Evolutionary conservation across 1,140 invertebrate species (phyloP).

Genomic region (Hypsibius dujardini): DNA sequence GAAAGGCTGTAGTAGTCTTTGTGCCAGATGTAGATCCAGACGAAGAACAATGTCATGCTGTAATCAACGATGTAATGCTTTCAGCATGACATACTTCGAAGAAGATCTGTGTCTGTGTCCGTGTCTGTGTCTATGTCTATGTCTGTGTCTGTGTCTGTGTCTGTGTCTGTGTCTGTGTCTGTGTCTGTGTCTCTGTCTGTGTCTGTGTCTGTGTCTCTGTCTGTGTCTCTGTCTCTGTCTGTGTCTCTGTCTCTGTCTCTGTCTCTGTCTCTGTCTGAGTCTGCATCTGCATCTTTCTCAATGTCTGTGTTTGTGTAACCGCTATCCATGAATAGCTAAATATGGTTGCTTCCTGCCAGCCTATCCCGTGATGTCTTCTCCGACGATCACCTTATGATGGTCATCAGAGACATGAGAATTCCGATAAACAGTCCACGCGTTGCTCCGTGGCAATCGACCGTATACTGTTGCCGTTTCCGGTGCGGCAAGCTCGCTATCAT

Average conservation of each 20-base stretch:
- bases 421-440: not conserved
- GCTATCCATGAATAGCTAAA: not conserved
- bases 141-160: too few species aligned
- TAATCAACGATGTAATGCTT: conserved; percentile 41
- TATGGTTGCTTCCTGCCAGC: not conserved
- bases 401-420: not conserved
- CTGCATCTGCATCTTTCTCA: too few species aligned
- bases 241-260: too few species aligned
- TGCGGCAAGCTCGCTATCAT: not conserved
- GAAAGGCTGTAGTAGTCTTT: conserved; percentile 61
- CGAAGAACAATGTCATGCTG: conserved; percentile 80
- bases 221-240: too few species aligned
- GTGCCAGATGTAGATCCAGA: conserved; percentile 61
- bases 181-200: too few species aligned
- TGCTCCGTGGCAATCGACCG: not conserved
- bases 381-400: conserved; percentile 24
- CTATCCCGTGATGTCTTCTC: not conserved
- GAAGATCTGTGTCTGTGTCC: not conserved
- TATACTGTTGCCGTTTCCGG: conserved; percentile 5
- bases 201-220: too few species aligned
- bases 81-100: not conserved
- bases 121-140: too few species aligned
- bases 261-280: too few species aligned
- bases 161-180: too few species aligned
- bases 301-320: not conserved